Percentiles rank a stretch among this genome's conserved stretches.
Evolutionary conservation across 2,797 vertebrate species (phyloP).

Genomic region (Gila robusta): DNA sequence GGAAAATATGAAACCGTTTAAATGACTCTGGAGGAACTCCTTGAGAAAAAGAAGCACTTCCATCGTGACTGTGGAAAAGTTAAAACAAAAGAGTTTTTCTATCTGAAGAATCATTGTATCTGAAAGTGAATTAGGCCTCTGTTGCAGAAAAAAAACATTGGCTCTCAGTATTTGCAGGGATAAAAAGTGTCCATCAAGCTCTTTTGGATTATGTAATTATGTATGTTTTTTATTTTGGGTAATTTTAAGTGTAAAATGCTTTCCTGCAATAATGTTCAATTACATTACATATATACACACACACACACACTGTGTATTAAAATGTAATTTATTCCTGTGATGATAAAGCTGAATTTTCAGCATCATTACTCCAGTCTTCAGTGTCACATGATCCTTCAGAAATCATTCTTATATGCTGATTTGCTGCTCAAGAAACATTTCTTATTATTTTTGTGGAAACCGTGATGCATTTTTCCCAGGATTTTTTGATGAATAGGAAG

Average conservation of each 20-base stretch:
- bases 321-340: background rate
- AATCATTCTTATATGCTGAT: background rate
- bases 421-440: background rate
- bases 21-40: slow-evolving; percentile 51
- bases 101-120: slow-evolving; percentile 6
- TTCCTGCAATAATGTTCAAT: background rate
- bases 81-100: slow-evolving; percentile 17
- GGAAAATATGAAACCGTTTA: slow-evolving; percentile 94
- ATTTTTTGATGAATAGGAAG: background rate
- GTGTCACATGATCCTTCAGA: background rate
- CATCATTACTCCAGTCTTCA: background rate
- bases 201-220: background rate
- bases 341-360: background rate
- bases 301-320: too few relatives aligned
- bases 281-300: too few relatives aligned
- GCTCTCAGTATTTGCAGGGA: slow-evolving; percentile 53
- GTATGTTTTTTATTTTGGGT: background rate
- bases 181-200: background rate
- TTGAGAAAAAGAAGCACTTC: slow-evolving; percentile 30
- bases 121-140: slow-evolving; percentile 10
- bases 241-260: background rate
- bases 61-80: slow-evolving; percentile 35
- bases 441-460: background rate
- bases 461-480: background rate
- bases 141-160: slow-evolving; percentile 16